These are phyloP conservation scores for Peromyscus aztecus DNA, from an alignment of 2,797 vertebrate species.

Conservation along the genomic window DNA sequence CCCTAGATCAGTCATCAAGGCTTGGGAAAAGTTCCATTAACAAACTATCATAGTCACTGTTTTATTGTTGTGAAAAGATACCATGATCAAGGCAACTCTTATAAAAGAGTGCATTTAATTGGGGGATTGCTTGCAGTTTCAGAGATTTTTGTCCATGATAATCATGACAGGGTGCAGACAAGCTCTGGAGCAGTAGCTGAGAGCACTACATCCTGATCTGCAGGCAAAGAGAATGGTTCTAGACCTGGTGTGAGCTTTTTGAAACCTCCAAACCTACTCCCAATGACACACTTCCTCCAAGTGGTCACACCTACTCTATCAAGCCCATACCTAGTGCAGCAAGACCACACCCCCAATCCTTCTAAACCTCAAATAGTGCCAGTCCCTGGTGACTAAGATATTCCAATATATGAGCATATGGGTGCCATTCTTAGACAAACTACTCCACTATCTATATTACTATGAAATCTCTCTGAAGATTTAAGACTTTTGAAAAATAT, in stretches of 20 bases:
- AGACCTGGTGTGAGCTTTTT: not conserved
- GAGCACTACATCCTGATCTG: not conserved
- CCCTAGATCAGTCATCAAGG: not conserved
- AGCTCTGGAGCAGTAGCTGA: no score
- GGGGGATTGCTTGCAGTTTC: not conserved
- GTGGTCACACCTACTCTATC: not conserved
- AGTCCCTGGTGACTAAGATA: not conserved
- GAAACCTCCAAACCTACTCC: not conserved
- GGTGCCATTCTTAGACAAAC: not conserved
- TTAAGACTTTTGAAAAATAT: slow-evolving; percentile 4
- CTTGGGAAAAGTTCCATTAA: not conserved
- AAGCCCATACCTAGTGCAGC: not conserved
- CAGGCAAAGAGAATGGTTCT: not conserved
- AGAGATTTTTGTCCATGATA: not conserved
- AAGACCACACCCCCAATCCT: not conserved
- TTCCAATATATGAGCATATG: not conserved
- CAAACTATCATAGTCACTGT: not conserved
- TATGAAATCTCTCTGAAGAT: not conserved
- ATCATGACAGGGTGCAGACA: not conserved
- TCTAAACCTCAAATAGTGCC: not conserved
- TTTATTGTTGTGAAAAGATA: not conserved
- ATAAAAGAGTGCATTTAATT: not conserved
- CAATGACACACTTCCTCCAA: not conserved
- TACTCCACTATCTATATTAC: not conserved
- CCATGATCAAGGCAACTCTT: not conserved